A percentile compares a stretch with the other conserved stretches of the same genome.
Conservation (phyloP, 2,888 invertebrate species). For the Sialis lutaria region DNA sequence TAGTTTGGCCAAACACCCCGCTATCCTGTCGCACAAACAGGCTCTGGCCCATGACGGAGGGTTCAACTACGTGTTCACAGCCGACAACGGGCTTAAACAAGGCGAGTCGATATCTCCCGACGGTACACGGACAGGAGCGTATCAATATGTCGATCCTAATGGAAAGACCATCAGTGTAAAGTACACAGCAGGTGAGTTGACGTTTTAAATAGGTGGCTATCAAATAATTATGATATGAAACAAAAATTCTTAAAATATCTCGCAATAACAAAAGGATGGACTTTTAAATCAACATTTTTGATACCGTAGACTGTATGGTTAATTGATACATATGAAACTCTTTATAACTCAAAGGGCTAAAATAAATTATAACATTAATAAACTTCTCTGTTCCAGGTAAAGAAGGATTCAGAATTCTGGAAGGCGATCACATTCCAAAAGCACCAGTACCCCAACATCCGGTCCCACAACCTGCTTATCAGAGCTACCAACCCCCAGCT, state of each 20-base stretch:
- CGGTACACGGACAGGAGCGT: constrained; percentile 43
- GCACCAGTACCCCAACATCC: constrained; percentile 11
- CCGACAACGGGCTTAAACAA: constrained; percentile 49
- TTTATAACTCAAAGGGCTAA: no score
- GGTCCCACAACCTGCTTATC: constrained; percentile 6
- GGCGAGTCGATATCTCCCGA: constrained; percentile 51
- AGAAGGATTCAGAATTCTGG: constrained; percentile 30
- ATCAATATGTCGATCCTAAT: constrained; percentile 45
- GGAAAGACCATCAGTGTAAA: constrained; percentile 47
- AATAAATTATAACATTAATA: constrained; percentile 6
- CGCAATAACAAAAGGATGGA: no score
- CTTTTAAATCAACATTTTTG: no score
- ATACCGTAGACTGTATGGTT: no score
- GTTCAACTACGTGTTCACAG: constrained; percentile 49
- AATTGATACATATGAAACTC: no score
- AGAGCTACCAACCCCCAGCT: constrained; percentile 13
- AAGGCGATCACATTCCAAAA: constrained; percentile 28
- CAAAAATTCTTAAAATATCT: no score
- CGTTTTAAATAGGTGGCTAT: no score
- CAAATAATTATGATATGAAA: no score
- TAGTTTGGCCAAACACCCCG: constrained; percentile 16
- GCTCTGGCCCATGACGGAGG: constrained; percentile 44
- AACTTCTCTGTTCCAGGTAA: constrained; percentile 14
- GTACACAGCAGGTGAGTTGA: constrained; percentile 13
- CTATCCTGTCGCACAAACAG: constrained; percentile 43